Conservation (phyloP, 30 jellyfish, hydroid and myxozoan genomes). For the Pseudorhiza aurosa region DNA sequence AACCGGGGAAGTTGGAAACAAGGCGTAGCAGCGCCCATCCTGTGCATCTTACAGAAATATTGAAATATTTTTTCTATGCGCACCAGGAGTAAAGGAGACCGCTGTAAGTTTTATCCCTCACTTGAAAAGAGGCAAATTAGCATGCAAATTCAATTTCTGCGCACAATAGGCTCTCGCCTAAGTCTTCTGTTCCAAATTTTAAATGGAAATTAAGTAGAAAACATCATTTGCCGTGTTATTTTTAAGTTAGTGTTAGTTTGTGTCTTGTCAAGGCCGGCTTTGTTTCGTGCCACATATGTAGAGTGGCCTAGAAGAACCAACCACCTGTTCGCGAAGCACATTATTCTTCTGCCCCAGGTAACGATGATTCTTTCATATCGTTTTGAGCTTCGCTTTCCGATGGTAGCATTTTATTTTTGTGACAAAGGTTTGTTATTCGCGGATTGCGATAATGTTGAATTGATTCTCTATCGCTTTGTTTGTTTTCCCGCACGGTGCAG, state of each 20-base stretch:
- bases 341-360: background rate
- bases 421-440: no score
- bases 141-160: slow-evolving; percentile 47
- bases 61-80: slow-evolving; percentile 16
- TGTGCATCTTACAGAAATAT: slow-evolving; percentile 1
- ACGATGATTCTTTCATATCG: background rate
- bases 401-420: no score
- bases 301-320: no score
- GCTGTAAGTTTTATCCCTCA: slow-evolving; percentile 43
- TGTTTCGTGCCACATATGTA: no score
- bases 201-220: slow-evolving; percentile 64
- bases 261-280: background rate
- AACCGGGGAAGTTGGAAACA: slow-evolving; percentile 12
- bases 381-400: no score
- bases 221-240: background rate
- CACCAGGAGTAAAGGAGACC: slow-evolving; percentile 55
- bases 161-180: slow-evolving; percentile 33
- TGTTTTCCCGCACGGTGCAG: no score
- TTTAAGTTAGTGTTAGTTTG: background rate
- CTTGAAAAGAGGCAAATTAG: slow-evolving; percentile 25
- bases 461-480: no score
- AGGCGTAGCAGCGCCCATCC: slow-evolving; percentile 31
- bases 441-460: no score
- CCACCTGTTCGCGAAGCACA: no score
- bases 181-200: slow-evolving; percentile 19